Conservation (phyloP, 1,140 invertebrate genomes). For the Macrobrachium rosenbergii region DNA sequence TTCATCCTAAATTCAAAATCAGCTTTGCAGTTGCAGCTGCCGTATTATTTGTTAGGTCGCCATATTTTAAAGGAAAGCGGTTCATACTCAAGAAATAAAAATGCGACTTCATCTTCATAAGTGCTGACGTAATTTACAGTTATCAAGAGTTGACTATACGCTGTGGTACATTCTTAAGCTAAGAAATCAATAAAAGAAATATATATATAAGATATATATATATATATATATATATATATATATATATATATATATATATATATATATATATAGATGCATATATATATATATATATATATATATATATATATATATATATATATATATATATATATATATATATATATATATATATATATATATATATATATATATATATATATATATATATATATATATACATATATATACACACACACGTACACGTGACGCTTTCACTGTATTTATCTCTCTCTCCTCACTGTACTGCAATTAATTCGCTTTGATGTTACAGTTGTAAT, state of each 20-base stretch:
- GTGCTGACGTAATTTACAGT: too few species aligned
- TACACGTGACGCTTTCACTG: background rate
- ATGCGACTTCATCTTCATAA: too few species aligned
- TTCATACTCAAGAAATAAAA: too few species aligned
- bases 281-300: background rate
- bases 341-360: background rate
- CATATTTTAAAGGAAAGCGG: too few species aligned
- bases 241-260: background rate
- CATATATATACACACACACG: background rate
- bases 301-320: background rate
- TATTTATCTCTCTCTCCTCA: background rate
- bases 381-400: background rate
- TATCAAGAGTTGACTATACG: too few species aligned
- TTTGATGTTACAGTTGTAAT: too few species aligned
- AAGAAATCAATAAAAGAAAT: too few species aligned
- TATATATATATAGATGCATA: background rate
- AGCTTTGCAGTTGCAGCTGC: too few species aligned
- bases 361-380: constrained; percentile 6
- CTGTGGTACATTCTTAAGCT: too few species aligned
- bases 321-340: background rate
- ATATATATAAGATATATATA: background rate
- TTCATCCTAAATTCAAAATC: too few species aligned
- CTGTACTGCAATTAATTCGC: too few species aligned
- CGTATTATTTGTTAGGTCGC: too few species aligned
- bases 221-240: constrained; percentile 1